phyloP scores from a whole-genome alignment of 2,888 invertebrate genomes.

The Unio pictorum region DNA sequence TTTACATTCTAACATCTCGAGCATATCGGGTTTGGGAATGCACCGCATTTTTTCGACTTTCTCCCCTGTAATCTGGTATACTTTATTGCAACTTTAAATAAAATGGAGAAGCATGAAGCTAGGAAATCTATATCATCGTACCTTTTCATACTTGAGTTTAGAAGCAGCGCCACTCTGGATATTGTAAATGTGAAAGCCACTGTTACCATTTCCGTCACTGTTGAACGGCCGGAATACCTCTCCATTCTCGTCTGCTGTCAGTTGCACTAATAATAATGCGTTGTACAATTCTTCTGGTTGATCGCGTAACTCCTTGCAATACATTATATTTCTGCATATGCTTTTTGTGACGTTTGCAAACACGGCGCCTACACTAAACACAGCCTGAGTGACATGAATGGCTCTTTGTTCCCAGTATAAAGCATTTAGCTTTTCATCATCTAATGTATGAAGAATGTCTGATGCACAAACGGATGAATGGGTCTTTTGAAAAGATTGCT shows the following conservation, averaged over 20 bases:
- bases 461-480: slow-evolving; percentile 13
- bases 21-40: neutral
- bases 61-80: neutral
- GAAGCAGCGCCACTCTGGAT: slow-evolving; percentile 29
- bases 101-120: neutral
- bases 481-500: slow-evolving; percentile 39
- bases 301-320: slow-evolving; percentile 2
- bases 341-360: slow-evolving; percentile 12
- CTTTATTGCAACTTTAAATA: no score
- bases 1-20: no score
- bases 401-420: slow-evolving; percentile 42
- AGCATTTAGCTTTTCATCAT: slow-evolving; percentile 8
- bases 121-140: slow-evolving; percentile 9
- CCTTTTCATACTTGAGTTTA: slow-evolving; percentile 21
- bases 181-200: slow-evolving; percentile 51
- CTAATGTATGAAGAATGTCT: slow-evolving; percentile 3
- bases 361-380: slow-evolving; percentile 40
- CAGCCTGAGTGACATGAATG: slow-evolving; percentile 48
- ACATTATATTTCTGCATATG: slow-evolving; percentile 6
- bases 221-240: slow-evolving; percentile 35
- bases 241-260: slow-evolving; percentile 1
- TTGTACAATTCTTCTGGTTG: neutral
- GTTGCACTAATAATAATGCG: neutral
- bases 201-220: slow-evolving; percentile 44
- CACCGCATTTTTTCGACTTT: slow-evolving; percentile 4